Conservation (phyloP, 2,888 invertebrate genomes). For the Eudemis profundana region DNA sequence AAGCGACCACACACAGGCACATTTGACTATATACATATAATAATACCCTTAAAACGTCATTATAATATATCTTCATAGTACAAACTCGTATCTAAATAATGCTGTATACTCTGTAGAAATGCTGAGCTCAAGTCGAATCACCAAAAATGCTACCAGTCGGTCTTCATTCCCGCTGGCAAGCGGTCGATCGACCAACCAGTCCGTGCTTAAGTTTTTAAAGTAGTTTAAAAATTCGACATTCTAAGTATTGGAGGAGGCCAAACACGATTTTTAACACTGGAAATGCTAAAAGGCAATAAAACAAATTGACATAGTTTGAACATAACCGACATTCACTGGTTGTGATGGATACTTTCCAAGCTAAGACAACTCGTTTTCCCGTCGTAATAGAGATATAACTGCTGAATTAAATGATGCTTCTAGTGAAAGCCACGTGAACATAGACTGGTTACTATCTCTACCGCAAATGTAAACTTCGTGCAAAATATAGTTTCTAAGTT, state of each 20-base stretch:
- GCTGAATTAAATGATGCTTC: slow-evolving; percentile 10
- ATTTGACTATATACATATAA: slow-evolving; percentile 57
- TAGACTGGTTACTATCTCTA: neutral
- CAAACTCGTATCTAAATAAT: slow-evolving; percentile 54
- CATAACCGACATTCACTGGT: slow-evolving; percentile 49
- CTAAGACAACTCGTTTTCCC: slow-evolving; percentile 25
- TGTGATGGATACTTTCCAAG: slow-evolving; percentile 9
- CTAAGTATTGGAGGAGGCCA: slow-evolving; percentile 51
- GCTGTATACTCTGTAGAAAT: slow-evolving; percentile 54
- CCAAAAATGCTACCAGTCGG: slow-evolving; percentile 57
- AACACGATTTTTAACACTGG: slow-evolving; percentile 55
- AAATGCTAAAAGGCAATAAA: slow-evolving; percentile 54
- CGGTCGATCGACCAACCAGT: slow-evolving; percentile 48
- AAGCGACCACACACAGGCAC: slow-evolving; percentile 65
- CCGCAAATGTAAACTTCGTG: neutral
- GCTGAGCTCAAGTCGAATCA: slow-evolving; percentile 68
- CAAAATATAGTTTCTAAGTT: neutral
- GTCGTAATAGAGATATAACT: neutral
- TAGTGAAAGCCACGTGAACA: slow-evolving; percentile 3
- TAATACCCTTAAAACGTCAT: slow-evolving; percentile 54
- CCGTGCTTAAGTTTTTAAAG: slow-evolving; percentile 52
- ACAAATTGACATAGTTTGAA: slow-evolving; percentile 49
- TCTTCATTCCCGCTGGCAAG: neutral
- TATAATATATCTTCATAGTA: slow-evolving; percentile 52
- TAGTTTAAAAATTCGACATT: slow-evolving; percentile 51